Percentiles rank a stretch among this genome's conserved stretches.
These are phyloP conservation scores for human DNA, from an alignment of 2,113 vertebrate species.

Conservation along the genomic window DNA sequence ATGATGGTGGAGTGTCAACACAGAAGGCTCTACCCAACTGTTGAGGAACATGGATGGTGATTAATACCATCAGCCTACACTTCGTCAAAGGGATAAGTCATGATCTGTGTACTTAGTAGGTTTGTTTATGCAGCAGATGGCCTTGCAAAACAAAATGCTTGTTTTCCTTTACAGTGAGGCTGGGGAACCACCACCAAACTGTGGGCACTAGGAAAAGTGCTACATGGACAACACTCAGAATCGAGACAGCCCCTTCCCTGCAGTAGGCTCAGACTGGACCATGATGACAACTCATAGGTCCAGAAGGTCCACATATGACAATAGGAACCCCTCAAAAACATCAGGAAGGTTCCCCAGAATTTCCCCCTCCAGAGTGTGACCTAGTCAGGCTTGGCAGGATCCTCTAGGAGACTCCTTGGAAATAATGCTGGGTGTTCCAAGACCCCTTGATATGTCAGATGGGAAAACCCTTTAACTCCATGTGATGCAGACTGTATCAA, in stretches of 20 bases:
- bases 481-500: not conserved
- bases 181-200: not conserved
- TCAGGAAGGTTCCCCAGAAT: not conserved
- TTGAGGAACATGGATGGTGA: not conserved
- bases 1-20: not conserved
- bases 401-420: not conserved
- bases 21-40: not conserved
- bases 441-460: not conserved
- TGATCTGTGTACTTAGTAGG: not conserved
- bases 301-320: not conserved
- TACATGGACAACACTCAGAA: not conserved
- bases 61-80: not conserved
- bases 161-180: not conserved
- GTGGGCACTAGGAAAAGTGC: not conserved
- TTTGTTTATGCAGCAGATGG: not conserved
- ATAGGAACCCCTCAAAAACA: not conserved
- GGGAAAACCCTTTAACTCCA: not conserved
- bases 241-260: not conserved
- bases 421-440: not conserved
- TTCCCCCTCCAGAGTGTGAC: not conserved
- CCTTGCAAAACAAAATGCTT: not conserved
- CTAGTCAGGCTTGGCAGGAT: not conserved
- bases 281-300: not conserved
- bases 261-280: accelerated
- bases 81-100: not conserved